Conservation (phyloP, 2,797 vertebrate genomes). For the Stomatorhinus walkeri region DNA sequence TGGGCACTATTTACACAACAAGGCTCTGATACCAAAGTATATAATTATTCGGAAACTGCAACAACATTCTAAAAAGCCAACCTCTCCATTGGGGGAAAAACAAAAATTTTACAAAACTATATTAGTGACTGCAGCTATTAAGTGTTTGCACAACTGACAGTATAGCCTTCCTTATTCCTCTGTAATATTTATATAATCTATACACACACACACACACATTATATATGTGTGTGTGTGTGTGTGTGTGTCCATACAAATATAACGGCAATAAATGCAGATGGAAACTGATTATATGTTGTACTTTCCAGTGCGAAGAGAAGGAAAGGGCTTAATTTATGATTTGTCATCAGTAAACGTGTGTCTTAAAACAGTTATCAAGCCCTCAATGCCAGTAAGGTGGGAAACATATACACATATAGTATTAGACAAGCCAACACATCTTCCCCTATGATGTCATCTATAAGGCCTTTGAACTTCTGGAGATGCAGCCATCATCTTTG, state of each 20-base stretch:
- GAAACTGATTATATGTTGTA: slow-evolving; percentile 8
- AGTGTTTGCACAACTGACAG: neutral
- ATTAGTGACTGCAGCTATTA: neutral
- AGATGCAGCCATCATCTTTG: slow-evolving; percentile 71
- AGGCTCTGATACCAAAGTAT: slow-evolving; percentile 21
- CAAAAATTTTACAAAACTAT: neutral
- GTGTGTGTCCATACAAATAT: neutral
- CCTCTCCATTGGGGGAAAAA: slow-evolving; percentile 18
- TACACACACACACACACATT: neutral
- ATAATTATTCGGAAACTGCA: slow-evolving; percentile 15
- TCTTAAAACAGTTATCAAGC: slow-evolving; percentile 33
- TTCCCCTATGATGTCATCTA: slow-evolving; percentile 50
- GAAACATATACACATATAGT: slow-evolving; percentile 52
- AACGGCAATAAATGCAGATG: neutral
- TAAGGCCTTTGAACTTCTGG: slow-evolving; percentile 60
- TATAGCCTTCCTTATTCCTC: neutral
- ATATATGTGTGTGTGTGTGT: neutral
- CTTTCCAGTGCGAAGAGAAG: slow-evolving; percentile 34
- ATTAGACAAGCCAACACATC: slow-evolving; percentile 57
- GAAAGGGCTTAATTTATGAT: slow-evolving; percentile 46
- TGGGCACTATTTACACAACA: slow-evolving; percentile 30
- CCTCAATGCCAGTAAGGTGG: slow-evolving; percentile 52
- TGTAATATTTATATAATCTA: neutral
- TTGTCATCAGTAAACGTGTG: slow-evolving; percentile 49
- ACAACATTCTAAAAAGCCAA: slow-evolving; percentile 35